Evolutionary conservation across 2,888 invertebrate species (phyloP).

Genomic region (Carpatolechia fugitivella): DNA sequence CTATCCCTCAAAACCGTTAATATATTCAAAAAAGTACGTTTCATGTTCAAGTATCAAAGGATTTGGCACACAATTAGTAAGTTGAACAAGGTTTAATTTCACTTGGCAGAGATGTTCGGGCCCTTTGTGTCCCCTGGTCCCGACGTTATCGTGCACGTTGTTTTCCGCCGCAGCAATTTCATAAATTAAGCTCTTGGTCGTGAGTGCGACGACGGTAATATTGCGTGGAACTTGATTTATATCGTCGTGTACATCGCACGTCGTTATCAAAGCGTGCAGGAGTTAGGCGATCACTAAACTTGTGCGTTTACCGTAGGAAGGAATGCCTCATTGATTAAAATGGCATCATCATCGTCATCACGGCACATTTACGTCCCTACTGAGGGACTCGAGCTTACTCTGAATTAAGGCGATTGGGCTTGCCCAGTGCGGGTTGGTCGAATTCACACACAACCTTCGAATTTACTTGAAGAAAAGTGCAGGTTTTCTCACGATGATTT

Average conservation of each 20-base stretch:
- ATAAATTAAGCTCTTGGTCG: slow-evolving; percentile 51
- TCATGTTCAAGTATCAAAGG: slow-evolving; percentile 25
- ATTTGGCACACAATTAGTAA: slow-evolving; percentile 44
- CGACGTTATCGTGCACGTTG: slow-evolving; percentile 35
- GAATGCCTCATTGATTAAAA: too few species aligned
- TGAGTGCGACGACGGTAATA: slow-evolving; percentile 29
- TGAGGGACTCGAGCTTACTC: too few species aligned
- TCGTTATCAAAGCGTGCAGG: slow-evolving; percentile 3
- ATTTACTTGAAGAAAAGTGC: too few species aligned
- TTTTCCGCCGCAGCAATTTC: slow-evolving; percentile 49
- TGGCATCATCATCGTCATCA: too few species aligned
- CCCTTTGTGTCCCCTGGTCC: slow-evolving; percentile 37
- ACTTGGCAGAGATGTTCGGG: slow-evolving; percentile 33
- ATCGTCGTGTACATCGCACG: slow-evolving; percentile 9
- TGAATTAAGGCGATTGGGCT: too few species aligned
- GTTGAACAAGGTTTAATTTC: slow-evolving; percentile 44
- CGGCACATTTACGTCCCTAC: too few species aligned
- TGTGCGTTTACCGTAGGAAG: background rate
- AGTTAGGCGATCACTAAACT: background rate
- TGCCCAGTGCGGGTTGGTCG: too few species aligned
- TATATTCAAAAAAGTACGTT: slow-evolving; percentile 1
- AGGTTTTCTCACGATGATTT: too few species aligned
- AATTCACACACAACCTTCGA: too few species aligned
- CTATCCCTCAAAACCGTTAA: slow-evolving; percentile 5
- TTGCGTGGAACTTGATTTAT: slow-evolving; percentile 35